Conservation (phyloP, 2,888 invertebrate genomes). For the Choreutis nemorana region DNA sequence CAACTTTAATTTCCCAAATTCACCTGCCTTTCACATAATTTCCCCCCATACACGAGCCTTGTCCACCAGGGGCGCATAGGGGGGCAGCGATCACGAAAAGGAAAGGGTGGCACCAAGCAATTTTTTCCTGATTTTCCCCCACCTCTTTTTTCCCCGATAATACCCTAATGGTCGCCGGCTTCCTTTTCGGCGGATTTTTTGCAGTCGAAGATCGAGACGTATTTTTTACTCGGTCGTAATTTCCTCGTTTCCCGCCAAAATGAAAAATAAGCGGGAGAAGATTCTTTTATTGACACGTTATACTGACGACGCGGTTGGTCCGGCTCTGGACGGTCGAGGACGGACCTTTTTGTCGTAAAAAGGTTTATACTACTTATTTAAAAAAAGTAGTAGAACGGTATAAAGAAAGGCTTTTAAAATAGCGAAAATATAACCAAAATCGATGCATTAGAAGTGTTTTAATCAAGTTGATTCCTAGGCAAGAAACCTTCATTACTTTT, state of each 20-base stretch:
- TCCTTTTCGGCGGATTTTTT: conserved; percentile 59
- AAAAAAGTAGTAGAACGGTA: background rate
- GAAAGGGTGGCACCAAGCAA: conserved; percentile 58
- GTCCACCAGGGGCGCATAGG: conserved; percentile 27
- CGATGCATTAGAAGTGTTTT: background rate
- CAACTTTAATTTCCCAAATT: conserved; percentile 62
- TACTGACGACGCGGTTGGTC: conserved; percentile 16
- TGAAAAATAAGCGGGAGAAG: conserved; percentile 39
- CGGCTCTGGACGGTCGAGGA: background rate
- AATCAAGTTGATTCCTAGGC: conserved; percentile 1
- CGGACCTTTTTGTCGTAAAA: conserved; percentile 1
- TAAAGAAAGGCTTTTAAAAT: background rate
- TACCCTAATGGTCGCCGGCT: conserved; percentile 64
- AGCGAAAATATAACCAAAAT: background rate
- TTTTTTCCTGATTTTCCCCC: conserved; percentile 61
- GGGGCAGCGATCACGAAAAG: conserved; percentile 55
- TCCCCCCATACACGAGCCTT: conserved; percentile 40
- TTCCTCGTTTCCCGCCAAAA: conserved; percentile 50
- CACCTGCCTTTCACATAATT: conserved; percentile 59
- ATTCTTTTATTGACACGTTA: conserved; percentile 39
- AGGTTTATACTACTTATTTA: background rate
- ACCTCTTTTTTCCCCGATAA: conserved; percentile 55
- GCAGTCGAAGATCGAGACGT: conserved; percentile 52
- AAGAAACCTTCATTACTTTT: conserved; percentile 27
- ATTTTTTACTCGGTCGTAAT: conserved; percentile 57